A percentile compares a stretch with the other conserved stretches of the same genome.
phyloP scores from a whole-genome alignment of 1,140 invertebrate species.

The Drosophila pseudoobscura region DNA sequence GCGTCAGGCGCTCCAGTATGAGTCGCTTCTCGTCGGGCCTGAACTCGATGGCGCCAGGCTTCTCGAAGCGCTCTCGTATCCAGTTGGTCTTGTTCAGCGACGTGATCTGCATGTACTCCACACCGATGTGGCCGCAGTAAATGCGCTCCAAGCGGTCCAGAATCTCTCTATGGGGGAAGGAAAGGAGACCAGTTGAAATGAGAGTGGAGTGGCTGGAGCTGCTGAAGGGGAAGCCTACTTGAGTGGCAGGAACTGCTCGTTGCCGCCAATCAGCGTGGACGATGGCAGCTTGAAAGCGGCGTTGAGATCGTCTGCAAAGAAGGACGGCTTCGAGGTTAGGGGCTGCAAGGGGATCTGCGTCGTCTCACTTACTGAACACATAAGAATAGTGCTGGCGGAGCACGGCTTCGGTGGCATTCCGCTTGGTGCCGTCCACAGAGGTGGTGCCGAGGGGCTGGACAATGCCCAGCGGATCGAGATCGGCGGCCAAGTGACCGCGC shows the following conservation, averaged over 20 bases:
- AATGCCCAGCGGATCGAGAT: slow-evolving; percentile 96
- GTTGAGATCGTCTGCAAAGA: slow-evolving; percentile 57
- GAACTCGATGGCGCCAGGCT: slow-evolving; percentile 84
- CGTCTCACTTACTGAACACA: slow-evolving; percentile 46
- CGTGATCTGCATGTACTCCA: slow-evolving; percentile 95
- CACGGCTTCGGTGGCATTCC: slow-evolving; percentile 82
- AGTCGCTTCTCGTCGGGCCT: slow-evolving; percentile 49
- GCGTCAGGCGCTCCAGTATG: slow-evolving; percentile 56
- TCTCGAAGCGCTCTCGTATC: slow-evolving; percentile 92
- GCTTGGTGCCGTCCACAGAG: slow-evolving; percentile 79
- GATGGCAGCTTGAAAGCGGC: slow-evolving; percentile 60
- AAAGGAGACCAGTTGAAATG: slow-evolving; percentile 34
- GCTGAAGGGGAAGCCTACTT: slow-evolving; percentile 32
- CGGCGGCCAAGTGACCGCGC: slow-evolving; percentile 96
- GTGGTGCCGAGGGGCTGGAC: slow-evolving; percentile 30
- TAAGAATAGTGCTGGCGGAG: slow-evolving; percentile 64
- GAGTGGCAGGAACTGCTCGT: slow-evolving; percentile 55
- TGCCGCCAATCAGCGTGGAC: slow-evolving; percentile 66
- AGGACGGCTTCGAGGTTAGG: not conserved
- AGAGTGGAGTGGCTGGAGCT: too few relatives aligned
- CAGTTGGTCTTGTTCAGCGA: slow-evolving; percentile 91
- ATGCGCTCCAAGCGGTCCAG: slow-evolving; percentile 89
- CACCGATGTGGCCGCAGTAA: slow-evolving; percentile 89
- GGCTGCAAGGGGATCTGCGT: not conserved
- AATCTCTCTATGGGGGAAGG: slow-evolving; percentile 86